Conservation (phyloP, 1,140 invertebrate genomes). For the Bombus impatiens region DNA sequence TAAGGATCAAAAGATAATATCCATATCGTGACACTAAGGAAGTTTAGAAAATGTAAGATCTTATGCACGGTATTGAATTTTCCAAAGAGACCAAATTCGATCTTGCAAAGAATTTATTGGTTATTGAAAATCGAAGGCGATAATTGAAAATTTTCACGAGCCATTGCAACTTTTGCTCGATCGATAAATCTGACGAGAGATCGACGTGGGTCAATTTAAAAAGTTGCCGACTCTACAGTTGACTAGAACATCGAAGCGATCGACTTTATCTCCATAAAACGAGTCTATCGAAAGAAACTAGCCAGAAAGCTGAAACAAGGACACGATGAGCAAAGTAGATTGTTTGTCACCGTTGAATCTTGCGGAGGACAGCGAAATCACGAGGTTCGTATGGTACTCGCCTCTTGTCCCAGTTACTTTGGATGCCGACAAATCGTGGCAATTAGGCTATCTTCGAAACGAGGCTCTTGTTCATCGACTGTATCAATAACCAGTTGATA, state of each 20-base stretch:
- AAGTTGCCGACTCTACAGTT: not conserved
- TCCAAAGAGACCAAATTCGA: not conserved
- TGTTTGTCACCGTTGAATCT: slow-evolving; percentile 41
- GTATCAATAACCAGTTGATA: slow-evolving; percentile 16
- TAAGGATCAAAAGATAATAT: no score
- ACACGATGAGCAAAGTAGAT: not conserved
- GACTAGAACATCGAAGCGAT: no score
- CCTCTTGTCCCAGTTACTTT: slow-evolving; percentile 31
- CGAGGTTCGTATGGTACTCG: slow-evolving; percentile 2
- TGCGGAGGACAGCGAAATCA: slow-evolving; percentile 42
- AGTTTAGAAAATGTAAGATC: not conserved
- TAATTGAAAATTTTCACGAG: not conserved
- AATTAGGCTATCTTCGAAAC: slow-evolving; percentile 39
- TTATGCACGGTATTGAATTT: no score
- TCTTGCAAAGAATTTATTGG: no score
- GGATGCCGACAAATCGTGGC: slow-evolving; percentile 14
- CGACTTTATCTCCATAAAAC: not conserved
- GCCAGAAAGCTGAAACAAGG: not conserved
- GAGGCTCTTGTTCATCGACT: not conserved
- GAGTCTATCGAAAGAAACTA: not conserved
- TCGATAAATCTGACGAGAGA: not conserved
- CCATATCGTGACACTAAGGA: not conserved
- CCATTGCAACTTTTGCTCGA: not conserved
- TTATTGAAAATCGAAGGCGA: not conserved
- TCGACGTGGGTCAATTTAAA: not conserved